Base-by-base conservation (phyloP, 64 coral and sea anemone species). In the Montipora sp. region DNA sequence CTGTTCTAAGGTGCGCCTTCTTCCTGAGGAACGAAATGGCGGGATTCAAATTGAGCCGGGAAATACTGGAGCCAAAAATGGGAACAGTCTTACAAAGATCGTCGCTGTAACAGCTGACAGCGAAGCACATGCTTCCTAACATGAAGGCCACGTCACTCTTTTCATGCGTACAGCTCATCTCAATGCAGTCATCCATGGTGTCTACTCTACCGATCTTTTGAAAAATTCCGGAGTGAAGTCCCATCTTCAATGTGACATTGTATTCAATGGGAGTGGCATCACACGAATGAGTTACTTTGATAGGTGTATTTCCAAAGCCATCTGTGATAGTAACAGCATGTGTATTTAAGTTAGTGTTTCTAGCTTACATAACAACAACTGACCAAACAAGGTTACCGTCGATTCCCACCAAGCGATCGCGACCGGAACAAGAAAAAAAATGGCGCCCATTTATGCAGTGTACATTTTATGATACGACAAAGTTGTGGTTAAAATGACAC, bases 131-230 rank as follows among this genome's bases (percentile, higher is more conserved):
- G 18, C 77, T 89, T 0, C 94, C 94, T 21, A 99, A 83, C 98
- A 99, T 99, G 43, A 99, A 99, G 7, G 98, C 98, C 48, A 99
- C 94, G 48, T 99, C 98, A 15, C 90, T 90, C 18, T 91, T 89
- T 47, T 69, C 47, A 5, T 95, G 85, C 68, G 89, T 99, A 43
- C 98, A 99, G 88, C 94, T 93, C 67, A 99, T 65, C 70, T 95
- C 94, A 15, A 99, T 99, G 63, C 98, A 99, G 27, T 99, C 94
- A n/a, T 93, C 92, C 98, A 99, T 99, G 14, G 92, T 83, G 5
- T 96, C 98, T 7, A 99, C 94, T 18, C 78, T 89, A 24, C 98
- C 98, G 5, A 99, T 92, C 79, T 95, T 95, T 47, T 95, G 93
- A 77, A 96, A 99, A 20, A 93, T 76, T 18, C 98, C 98, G 46